Evolutionary conservation across 35 echinoderm and acorn worm genomes (phyloP), one percentile per base, ranked within the genome.

Genomic region (Strongylocentrotus purpuratus): DNA sequence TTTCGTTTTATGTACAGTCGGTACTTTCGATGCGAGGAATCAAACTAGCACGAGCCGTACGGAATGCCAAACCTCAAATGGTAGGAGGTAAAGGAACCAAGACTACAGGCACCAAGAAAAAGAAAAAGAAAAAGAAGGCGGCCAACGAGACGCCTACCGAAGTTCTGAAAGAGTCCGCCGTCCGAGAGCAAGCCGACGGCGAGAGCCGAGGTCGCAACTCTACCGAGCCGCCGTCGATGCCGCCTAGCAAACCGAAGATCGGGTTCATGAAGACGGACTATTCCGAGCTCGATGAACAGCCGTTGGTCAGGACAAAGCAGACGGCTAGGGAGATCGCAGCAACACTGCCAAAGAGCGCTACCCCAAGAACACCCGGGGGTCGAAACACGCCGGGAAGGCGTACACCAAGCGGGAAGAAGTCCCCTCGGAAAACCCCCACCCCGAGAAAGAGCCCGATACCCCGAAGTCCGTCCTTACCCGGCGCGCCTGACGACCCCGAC

Each of bases 81-180:
- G 91, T 50, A 15, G 91, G 91, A 22, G 91, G 91, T 13, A 50
- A 46, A 0, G 91, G 14, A 31, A 48, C 45, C 9, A 47, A 47
- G 31, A 55, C 32, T 58, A 93, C n/a, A 46, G 48, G 31, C 20
- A 94, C 46, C 65, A 46, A 25, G 14, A 94, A 88, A 86, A 94
- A 31, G 70, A 94, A 87, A 46, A 94, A 41, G 95, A 96, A 48
- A 93, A 96, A 35, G 85, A 96, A n/a, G 88, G 31, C 14, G 35
- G 87, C 14, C 12, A 89, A 17, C 12, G 45, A 45, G 15, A 45
- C 45, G 5, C 33, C 32, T 0, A 33, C 32, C 33, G 87, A 89
- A 46, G 65, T 78, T 28, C 25, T 78, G 65, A 89, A 89, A 33
- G 33, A 33, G 12, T 33, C 32, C 4, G 87, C 32, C 0, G 46